A percentile compares a stretch with the other conserved stretches of the same genome.
phyloP scores from a whole-genome alignment of 2,888 invertebrate species.

The Pseudococcus viburni region DNA sequence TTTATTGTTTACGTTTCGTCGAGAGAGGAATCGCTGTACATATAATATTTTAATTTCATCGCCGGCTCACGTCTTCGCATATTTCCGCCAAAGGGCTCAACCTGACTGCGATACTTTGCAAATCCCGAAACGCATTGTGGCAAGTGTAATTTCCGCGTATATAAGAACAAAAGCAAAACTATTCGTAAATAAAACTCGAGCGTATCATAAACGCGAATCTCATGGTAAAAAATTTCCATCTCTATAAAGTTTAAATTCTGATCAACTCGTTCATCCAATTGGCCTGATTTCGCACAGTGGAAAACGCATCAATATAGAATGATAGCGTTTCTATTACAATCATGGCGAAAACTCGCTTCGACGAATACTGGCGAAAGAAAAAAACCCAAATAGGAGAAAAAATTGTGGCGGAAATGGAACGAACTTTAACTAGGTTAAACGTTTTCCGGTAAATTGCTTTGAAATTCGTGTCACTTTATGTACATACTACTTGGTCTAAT shows the following conservation, averaged over 20 bases:
- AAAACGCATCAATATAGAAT: slow-evolving; percentile 25
- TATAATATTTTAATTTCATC: too few species aligned
- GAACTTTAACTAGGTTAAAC: slow-evolving; percentile 45
- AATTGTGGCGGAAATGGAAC: not conserved
- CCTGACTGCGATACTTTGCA: not conserved
- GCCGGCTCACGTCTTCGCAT: not conserved
- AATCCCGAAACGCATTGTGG: not conserved
- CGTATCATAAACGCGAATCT: slow-evolving; percentile 33
- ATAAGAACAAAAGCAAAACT: not conserved
- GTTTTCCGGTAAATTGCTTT: slow-evolving; percentile 38
- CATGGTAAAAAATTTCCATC: slow-evolving; percentile 30
- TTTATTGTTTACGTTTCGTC: not conserved
- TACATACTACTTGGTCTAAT: slow-evolving; percentile 20
- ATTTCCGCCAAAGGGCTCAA: not conserved
- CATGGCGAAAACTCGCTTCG: slow-evolving; percentile 13
- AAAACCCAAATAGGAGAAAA: not conserved
- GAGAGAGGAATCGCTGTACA: not conserved
- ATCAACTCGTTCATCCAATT: slow-evolving; percentile 33
- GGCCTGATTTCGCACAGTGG: not conserved
- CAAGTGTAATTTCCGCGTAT: not conserved
- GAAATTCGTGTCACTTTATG: slow-evolving; percentile 41
- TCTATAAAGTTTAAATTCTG: slow-evolving; percentile 20
- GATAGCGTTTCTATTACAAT: slow-evolving; percentile 31
- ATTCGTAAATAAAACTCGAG: slow-evolving; percentile 8
- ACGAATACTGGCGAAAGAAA: not conserved